Evolutionary conservation across 2,797 vertebrate genomes (phyloP).

Genomic region (Odontamblyopus rebecca): DNA sequence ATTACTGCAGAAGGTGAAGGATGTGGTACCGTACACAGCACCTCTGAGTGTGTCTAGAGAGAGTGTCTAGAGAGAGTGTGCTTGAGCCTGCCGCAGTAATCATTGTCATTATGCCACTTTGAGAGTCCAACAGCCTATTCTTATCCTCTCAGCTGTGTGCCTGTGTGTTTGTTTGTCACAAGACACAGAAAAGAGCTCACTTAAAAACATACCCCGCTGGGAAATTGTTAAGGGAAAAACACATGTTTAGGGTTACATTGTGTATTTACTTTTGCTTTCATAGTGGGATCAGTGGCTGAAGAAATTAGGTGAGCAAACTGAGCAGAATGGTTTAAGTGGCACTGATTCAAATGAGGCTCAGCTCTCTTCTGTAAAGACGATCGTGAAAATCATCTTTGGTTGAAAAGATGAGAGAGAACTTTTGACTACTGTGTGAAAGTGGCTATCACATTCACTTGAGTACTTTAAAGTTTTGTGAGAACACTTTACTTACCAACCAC

Average conservation of each 20-base stretch:
- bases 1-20: background rate
- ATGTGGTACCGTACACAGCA: conserved; percentile 10
- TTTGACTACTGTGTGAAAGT: too few species aligned
- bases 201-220: conserved; percentile 22
- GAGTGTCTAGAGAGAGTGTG: background rate
- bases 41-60: background rate
- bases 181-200: conserved; percentile 16
- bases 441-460: too few species aligned
- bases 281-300: background rate
- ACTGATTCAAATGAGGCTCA: background rate
- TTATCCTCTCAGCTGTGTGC: conserved; percentile 35
- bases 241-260: conserved; percentile 7
- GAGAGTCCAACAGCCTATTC: conserved; percentile 35
- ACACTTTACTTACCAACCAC: conserved; percentile 94
- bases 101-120: conserved; percentile 37
- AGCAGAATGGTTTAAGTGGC: conserved; percentile 4
- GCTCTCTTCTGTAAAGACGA: background rate
- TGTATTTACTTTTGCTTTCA: background rate
- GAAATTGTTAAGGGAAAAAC: conserved; percentile 14
- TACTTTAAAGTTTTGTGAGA: background rate
- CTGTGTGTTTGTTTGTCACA: conserved; percentile 27
- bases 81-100: conserved; percentile 40
- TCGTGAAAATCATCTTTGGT: too few species aligned
- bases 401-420: too few species aligned
- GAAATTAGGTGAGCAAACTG: conserved; percentile 1